A percentile compares a stretch with the other conserved stretches of the same genome.
These are phyloP conservation scores for Cottus gobio DNA, from an alignment of 2,113 vertebrate genomes.

Conservation along the genomic window DNA sequence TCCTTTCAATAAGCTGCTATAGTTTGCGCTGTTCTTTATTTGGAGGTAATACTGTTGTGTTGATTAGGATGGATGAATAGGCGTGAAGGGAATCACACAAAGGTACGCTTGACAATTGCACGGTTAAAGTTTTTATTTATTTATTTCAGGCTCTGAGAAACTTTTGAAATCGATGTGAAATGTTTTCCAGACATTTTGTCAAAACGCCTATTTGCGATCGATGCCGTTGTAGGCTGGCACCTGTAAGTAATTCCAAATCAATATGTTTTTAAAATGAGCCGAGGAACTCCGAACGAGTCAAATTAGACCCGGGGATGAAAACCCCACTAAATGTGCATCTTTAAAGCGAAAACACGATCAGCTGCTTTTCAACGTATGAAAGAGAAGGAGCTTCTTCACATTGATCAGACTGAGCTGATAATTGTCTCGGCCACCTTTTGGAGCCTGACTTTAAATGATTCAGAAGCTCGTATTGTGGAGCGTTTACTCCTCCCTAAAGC, in stretches of 20 bases:
- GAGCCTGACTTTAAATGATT: background rate
- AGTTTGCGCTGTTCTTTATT: background rate
- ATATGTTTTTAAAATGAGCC: slow-evolving; percentile 48
- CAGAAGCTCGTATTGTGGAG: background rate
- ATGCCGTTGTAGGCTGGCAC: slow-evolving; percentile 41
- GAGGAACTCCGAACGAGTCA: slow-evolving; percentile 28
- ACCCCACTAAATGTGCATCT: background rate
- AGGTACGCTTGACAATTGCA: slow-evolving; percentile 21
- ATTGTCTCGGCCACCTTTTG: background rate
- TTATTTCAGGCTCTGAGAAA: slow-evolving; percentile 32
- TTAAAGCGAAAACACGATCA: background rate
- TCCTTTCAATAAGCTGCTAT: slow-evolving; percentile 10
- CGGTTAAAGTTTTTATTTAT: slow-evolving; percentile 18
- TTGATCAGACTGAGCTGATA: slow-evolving; percentile 20
- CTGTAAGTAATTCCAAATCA: slow-evolving; percentile 64
- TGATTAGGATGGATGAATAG: slow-evolving; percentile 32
- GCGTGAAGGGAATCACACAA: slow-evolving; percentile 13
- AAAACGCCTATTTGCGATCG: slow-evolving; percentile 52
- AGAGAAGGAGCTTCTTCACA: slow-evolving; percentile 7
- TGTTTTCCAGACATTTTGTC: slow-evolving; percentile 58
- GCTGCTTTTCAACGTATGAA: background rate
- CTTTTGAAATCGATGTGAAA: slow-evolving; percentile 58
- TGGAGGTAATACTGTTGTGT: slow-evolving; percentile 21
- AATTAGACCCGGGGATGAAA: slow-evolving; percentile 36
- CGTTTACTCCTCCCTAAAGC: background rate